Evolutionary conservation across 2,797 vertebrate genomes (phyloP), one percentile per base, ranked within the genome.

Genomic region (Xerus rutilus): DNA sequence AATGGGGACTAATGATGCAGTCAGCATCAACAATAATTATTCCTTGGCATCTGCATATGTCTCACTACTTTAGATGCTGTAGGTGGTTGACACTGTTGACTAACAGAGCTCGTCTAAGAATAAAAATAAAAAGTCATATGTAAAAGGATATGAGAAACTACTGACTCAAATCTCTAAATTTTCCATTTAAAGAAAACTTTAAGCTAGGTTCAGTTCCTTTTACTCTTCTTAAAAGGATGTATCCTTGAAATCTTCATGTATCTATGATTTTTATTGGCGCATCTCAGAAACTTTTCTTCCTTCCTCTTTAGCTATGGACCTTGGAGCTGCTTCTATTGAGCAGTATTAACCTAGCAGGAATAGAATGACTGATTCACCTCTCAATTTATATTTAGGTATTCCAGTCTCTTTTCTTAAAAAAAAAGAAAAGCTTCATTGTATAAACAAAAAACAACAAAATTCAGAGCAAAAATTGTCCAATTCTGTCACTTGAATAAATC

Each of bases 401-500:
- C 59, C 4, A 92, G 8, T 45, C 74, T 91, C 70, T 54, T 69
- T 72, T 90, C 30, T 54, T 83, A 20, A 21, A 35, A 70, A n/a
- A 72, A 59, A 25, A 59, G 11, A 70, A 81, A 81, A 91, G n/a
- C 0, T 15, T 62, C 52, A 69, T 69, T 86, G 21, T 39, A 87
- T 84, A 76, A 92, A 77, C 52, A 93, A 85, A 21, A 25, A 77
- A 57, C 43, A 96, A 45, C 21, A 65, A 64, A 76, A 81, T 54
- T 52, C 25, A 69, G 14, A 76, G 43, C 7, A 72, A 70, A 95
- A 28, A n/a, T 81, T 52, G 14, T 52, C 72, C 65, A 45, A 52
- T 78, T 93, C 83, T 89, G 52, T n/a, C 69, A 82, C 25, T 93
- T 72, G 43, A 64, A 85, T 82, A 89, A 89, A 52, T 86, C 9